Percentiles rank a stretch among this genome's conserved stretches.
Conservation (phyloP, 2,113 vertebrate genomes). For the Xyrauchen texanus region DNA sequence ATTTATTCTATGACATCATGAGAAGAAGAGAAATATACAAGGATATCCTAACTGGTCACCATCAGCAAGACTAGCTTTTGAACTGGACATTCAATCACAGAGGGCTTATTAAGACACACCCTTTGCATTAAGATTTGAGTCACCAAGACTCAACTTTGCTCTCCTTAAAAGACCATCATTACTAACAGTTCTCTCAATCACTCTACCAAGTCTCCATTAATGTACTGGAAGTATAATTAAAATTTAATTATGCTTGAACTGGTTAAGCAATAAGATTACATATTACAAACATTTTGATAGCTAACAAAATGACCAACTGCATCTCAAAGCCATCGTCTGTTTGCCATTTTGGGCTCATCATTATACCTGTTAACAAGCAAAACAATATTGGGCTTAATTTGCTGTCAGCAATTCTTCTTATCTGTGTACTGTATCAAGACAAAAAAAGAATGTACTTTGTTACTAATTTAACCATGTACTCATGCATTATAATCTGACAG, state of each 20-base stretch:
- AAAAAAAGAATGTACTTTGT: not conserved
- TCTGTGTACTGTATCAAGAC: not conserved
- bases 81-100: not conserved
- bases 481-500: not conserved
- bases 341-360: conserved; percentile 75
- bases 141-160: too few relatives aligned
- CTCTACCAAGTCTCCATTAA: too few relatives aligned
- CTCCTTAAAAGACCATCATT: too few relatives aligned
- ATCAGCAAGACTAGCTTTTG: not conserved
- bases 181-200: too few relatives aligned
- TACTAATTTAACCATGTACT: not conserved
- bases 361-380: conserved; percentile 60
- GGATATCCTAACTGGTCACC: not conserved
- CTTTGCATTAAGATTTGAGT: not conserved
- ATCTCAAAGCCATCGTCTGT: conserved; percentile 77
- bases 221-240: too few relatives aligned
- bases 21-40: too few relatives aligned
- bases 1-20: too few relatives aligned
- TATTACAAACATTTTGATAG: too few relatives aligned
- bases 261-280: too few relatives aligned
- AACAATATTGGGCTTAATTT: too few relatives aligned
- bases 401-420: too few relatives aligned
- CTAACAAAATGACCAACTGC: conserved; percentile 69
- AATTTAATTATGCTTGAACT: too few relatives aligned
- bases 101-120: not conserved